Conservation (phyloP, 2,888 invertebrate genomes). For the Drosophila planitibia region DNA sequence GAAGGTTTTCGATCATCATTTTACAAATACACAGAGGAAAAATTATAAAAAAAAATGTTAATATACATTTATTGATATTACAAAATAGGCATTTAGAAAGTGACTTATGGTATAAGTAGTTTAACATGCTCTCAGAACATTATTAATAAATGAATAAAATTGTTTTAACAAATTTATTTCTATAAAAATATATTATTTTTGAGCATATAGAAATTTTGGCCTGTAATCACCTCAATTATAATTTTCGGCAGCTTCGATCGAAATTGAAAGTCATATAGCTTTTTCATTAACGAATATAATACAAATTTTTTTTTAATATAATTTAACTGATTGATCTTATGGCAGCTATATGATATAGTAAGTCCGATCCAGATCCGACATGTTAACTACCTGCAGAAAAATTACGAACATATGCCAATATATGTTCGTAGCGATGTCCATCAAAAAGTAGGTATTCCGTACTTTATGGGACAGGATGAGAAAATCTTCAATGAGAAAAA, state of each 20-base stretch:
- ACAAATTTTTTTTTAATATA: rapidly evolving
- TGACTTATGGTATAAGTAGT: background rate
- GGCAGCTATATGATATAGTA: background rate
- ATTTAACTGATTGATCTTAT: background rate
- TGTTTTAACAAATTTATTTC: background rate
- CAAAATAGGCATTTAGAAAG: background rate
- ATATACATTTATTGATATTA: background rate
- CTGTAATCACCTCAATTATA: background rate
- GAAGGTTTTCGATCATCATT: background rate
- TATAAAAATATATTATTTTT: background rate
- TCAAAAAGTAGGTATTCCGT: no score
- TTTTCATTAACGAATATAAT: background rate
- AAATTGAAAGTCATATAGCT: background rate
- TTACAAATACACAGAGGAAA: background rate
- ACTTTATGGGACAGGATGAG: no score
- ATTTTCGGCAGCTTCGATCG: background rate
- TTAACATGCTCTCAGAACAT: background rate
- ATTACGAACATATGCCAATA: background rate
- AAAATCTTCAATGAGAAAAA: background rate
- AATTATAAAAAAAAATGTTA: background rate
- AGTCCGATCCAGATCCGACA: background rate
- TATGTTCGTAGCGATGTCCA: no score
- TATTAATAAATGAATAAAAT: background rate
- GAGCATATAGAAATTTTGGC: background rate
- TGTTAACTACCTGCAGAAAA: background rate